phyloP scores from a whole-genome alignment of 2,888 invertebrate genomes.

The Argyresthia goedartella region DNA sequence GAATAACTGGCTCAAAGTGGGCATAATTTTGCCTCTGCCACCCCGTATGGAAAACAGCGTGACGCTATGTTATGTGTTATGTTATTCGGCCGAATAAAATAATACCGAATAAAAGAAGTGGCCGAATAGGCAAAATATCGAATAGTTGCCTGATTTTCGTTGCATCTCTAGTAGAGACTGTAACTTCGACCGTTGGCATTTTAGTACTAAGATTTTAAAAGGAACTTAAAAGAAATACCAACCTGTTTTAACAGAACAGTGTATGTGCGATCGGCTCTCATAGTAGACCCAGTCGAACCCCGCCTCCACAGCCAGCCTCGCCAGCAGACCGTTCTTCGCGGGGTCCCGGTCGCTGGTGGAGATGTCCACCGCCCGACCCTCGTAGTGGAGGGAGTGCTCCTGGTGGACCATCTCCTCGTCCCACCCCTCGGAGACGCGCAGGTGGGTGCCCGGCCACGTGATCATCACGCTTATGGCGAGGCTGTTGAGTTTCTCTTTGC shows the following conservation, averaged over 20 bases:
- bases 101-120: no score
- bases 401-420: slow-evolving; percentile 87
- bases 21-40: no score
- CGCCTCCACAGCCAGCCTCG: slow-evolving; percentile 94
- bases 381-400: slow-evolving; percentile 92
- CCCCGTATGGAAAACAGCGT: no score
- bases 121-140: no score
- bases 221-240: slow-evolving; percentile 28
- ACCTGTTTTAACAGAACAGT: slow-evolving; percentile 99
- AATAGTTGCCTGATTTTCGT: no score
- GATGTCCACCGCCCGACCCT: slow-evolving; percentile 96
- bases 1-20: no score
- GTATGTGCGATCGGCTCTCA: slow-evolving; percentile 93
- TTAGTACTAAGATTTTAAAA: no score
- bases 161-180: no score
- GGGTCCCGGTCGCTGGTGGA: slow-evolving; percentile 94
- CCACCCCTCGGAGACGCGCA: slow-evolving; percentile 96
- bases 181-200: no score
- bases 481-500: slow-evolving; percentile 95
- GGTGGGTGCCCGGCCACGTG: slow-evolving; percentile 95
- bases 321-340: slow-evolving; percentile 96
- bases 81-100: no score
- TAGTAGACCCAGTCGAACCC: slow-evolving; percentile 99
- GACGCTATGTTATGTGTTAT: no score
- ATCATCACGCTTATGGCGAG: slow-evolving; percentile 97